phyloP scores from a whole-genome alignment of 2,113 vertebrate genomes.

The Gallinago jamesoni region DNA sequence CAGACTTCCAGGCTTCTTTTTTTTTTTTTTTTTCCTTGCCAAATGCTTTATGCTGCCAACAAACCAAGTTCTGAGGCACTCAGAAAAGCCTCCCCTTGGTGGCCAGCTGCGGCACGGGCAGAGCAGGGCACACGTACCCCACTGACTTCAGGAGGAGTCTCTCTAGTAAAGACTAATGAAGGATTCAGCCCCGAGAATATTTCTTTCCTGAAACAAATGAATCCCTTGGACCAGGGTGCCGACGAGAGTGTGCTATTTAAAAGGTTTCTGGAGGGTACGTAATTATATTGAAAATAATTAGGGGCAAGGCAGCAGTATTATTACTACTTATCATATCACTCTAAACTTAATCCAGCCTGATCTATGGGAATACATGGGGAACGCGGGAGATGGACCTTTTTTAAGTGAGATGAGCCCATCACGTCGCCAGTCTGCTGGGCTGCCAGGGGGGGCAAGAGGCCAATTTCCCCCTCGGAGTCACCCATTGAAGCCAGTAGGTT shows the following conservation, averaged over 20 bases:
- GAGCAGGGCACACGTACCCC: not conserved
- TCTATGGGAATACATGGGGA: not conserved
- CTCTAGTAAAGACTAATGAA: constrained; percentile 11
- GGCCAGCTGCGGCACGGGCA: not conserved
- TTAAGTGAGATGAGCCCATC: not conserved
- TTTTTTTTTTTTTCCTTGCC: not conserved
- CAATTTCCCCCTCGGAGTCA: not conserved
- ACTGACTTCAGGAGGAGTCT: not conserved
- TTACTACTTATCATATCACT: constrained; percentile 64
- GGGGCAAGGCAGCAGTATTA: constrained; percentile 45
- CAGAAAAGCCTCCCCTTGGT: not conserved
- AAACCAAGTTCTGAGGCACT: not conserved
- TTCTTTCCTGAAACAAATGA: constrained; percentile 43
- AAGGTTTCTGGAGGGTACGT: constrained; percentile 64
- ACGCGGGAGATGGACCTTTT: not conserved
- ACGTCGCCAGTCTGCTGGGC: not conserved
- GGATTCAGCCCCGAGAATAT: constrained; percentile 40
- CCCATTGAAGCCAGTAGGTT: not conserved
- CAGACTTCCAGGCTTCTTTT: not conserved
- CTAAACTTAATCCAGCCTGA: constrained; percentile 55
- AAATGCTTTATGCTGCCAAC: not conserved
- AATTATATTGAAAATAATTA: constrained; percentile 69
- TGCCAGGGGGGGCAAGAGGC: not conserved
- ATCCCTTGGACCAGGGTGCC: not conserved
- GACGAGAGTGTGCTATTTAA: constrained; percentile 48